Percentiles rank a stretch among this genome's conserved stretches.
phyloP scores from a whole-genome alignment of 2,888 invertebrate species.

The Nemoura dubitans region DNA sequence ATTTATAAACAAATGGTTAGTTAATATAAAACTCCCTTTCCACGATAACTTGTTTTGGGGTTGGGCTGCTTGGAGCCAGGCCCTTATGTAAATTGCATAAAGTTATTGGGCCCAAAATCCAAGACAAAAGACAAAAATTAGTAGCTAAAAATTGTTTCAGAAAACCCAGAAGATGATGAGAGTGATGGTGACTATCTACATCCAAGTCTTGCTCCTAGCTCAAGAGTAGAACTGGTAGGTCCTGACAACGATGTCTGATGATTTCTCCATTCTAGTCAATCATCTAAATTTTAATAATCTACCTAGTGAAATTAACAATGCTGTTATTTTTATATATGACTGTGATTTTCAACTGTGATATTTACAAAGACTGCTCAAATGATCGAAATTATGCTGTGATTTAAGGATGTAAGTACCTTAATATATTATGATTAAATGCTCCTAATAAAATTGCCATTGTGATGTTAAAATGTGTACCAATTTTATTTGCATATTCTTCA shows the following conservation, averaged over 20 bases:
- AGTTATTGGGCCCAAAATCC: too few relatives aligned
- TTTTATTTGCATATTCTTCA: conserved; percentile 22
- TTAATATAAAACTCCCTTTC: too few relatives aligned
- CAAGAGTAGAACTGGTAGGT: conserved; percentile 73
- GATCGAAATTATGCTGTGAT: not conserved
- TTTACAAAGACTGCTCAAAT: conserved; percentile 8
- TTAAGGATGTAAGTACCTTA: conserved; percentile 32
- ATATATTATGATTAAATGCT: not conserved
- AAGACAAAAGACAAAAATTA: too few relatives aligned
- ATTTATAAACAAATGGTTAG: too few relatives aligned
- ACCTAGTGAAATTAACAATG: not conserved
- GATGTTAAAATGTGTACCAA: not conserved
- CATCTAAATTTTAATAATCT: not conserved
- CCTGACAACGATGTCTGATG: conserved; percentile 33
- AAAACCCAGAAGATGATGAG: conserved; percentile 56
- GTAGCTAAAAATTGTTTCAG: too few relatives aligned
- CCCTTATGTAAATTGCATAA: too few relatives aligned
- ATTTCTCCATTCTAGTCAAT: conserved; percentile 13
- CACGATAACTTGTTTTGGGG: too few relatives aligned
- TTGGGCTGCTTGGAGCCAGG: too few relatives aligned
- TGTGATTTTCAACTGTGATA: conserved; percentile 29
- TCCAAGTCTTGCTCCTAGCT: conserved; percentile 75
- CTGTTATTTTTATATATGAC: not conserved
- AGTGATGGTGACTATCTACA: conserved; percentile 78
- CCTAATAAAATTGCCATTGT: not conserved